Percentiles rank a stretch among this genome's conserved stretches.
Conservation (phyloP, 2,113 vertebrate genomes). For the Hystrix cristata region DNA sequence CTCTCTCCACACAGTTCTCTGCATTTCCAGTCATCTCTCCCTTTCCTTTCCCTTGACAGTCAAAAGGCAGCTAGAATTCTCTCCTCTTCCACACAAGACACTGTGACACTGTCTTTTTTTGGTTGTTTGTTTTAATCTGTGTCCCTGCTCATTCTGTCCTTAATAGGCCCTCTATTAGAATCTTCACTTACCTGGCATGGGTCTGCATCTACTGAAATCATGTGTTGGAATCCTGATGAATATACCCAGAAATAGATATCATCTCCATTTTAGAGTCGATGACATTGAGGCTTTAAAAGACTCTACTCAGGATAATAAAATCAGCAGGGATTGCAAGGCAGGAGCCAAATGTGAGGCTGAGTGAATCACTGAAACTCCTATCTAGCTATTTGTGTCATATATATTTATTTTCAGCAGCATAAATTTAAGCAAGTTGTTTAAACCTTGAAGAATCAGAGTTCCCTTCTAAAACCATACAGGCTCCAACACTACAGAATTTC, state of each 20-base stretch:
- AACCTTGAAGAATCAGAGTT: background rate
- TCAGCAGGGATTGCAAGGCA: background rate
- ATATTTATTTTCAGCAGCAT: background rate
- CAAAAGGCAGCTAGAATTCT: background rate
- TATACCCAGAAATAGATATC: background rate
- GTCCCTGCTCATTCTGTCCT: background rate
- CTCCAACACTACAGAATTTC: background rate
- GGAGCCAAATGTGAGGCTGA: background rate
- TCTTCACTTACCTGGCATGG: background rate
- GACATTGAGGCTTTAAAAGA: background rate
- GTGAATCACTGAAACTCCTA: background rate
- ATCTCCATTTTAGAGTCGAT: background rate
- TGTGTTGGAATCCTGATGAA: background rate
- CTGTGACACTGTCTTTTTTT: background rate
- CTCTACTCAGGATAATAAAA: background rate
- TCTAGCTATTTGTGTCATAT: background rate
- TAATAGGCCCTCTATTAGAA: background rate
- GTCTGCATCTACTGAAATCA: background rate
- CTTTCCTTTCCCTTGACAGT: background rate
- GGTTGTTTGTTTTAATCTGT: background rate
- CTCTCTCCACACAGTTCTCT: background rate
- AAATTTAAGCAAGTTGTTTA: slow-evolving; percentile 16
- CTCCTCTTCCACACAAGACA: background rate
- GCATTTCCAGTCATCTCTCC: background rate
- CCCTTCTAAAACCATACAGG: background rate